Evolutionary conservation across 2,797 vertebrate genomes (phyloP).

Genomic region (Poecilia velifera): DNA sequence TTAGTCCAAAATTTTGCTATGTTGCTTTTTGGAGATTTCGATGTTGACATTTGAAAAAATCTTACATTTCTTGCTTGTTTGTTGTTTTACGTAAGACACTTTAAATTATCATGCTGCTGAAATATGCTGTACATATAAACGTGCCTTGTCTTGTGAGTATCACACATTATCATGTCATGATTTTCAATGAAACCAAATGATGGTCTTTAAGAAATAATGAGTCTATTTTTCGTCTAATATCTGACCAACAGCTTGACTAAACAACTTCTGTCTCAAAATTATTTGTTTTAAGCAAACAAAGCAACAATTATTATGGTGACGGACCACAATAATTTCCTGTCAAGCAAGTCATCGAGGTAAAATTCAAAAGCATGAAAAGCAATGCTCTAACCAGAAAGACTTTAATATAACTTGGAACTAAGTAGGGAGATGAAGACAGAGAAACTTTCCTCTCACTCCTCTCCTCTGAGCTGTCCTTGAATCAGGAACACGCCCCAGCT

Average conservation of each 20-base stretch:
- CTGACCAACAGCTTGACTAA: not conserved
- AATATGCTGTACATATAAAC: not conserved
- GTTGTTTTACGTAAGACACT: not conserved
- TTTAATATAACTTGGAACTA: constrained; percentile 34
- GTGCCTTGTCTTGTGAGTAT: not conserved
- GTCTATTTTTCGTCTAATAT: not conserved
- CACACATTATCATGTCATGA: not conserved
- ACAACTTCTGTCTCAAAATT: not conserved
- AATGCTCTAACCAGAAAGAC: constrained; percentile 22
- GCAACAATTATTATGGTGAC: not conserved
- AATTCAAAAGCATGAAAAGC: constrained; percentile 17
- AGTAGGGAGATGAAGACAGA: constrained; percentile 48
- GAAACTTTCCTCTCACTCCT: constrained; percentile 39
- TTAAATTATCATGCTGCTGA: not conserved
- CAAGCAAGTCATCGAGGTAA: not conserved
- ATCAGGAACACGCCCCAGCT: constrained; percentile 57
- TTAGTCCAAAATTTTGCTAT: not conserved
- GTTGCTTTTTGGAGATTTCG: not conserved
- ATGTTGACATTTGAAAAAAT: not conserved
- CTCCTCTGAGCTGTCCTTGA: constrained; percentile 65
- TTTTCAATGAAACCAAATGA: not conserved
- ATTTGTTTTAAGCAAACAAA: not conserved
- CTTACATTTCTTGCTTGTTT: not conserved
- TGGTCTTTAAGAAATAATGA: not conserved
- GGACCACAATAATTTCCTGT: not conserved